Evolutionary conservation across 2,888 invertebrate genomes (phyloP), one percentile per base, ranked within the genome.

Genomic region (Electrophaes corylata): DNA sequence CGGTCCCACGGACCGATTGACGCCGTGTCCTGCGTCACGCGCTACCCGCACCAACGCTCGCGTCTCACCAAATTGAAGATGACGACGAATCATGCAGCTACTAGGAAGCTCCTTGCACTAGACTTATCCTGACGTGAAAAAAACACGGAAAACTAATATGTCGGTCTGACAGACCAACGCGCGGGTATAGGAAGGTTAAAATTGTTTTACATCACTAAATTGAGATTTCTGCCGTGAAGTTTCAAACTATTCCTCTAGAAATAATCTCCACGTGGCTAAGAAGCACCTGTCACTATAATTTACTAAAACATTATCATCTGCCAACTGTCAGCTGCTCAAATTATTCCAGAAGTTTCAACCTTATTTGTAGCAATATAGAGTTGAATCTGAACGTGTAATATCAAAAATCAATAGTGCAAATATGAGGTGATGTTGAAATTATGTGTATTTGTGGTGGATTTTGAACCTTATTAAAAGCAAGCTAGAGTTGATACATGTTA

Each of bases 281-380:
- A 57, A 49, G 47, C 64, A 58, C 58, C 62, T 66, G 66, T 62
- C 64, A 57, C 41, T 41, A 55, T 64, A 60, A 56, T 39, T 66
- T 47, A 54, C 39, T 37, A 35, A 39, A 54, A 45, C 49, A 47
- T n/a, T 23, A 48, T 31, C 31, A 56, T 35, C 56, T 58, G 61
- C 58, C 53, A 61, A 56, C 18, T 54, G 29, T 26, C 16, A 41
- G n/a, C 11, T 16, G 8, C 4, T 43, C 14, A 26, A 50, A 47
- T 26, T 51, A 20, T 43, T 31, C 11, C 2, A 5, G 6, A 39
- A 31, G 12, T 26, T 33, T 29, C 11, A 19, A 57, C 51, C 40
- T 18, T 55, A 58, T 41, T 1, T 4, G 1, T 3, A n/a, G 6
- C 0, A 10, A 4, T 0, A 0, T 46, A 33, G 18, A 26, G 16